phyloP scores from a whole-genome alignment of 2,797 vertebrate species.

The Sardinella longiceps region DNA sequence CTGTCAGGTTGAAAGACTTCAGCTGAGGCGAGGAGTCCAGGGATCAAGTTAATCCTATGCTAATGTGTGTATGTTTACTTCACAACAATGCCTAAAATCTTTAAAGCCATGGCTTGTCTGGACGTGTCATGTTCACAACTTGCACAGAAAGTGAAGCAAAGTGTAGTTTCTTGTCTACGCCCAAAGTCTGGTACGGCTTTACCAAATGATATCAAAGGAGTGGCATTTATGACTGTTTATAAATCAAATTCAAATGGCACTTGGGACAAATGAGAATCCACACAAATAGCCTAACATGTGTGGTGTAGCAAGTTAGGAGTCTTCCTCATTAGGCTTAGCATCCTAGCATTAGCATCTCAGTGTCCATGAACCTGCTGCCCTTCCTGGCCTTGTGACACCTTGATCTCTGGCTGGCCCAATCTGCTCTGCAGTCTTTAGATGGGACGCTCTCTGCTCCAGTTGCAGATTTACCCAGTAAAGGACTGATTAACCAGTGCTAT shows the following conservation, averaged over 20 bases:
- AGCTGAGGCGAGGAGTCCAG: neutral
- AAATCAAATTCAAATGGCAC: too few species aligned
- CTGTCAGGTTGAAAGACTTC: neutral
- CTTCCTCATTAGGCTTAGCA: neutral
- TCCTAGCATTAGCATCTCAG: too few species aligned
- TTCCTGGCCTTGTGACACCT: neutral
- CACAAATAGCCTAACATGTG: neutral
- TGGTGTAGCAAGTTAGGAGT: neutral
- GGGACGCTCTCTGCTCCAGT: neutral
- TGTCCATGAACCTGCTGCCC: neutral
- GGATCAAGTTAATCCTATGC: neutral
- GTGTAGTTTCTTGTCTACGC: too few species aligned
- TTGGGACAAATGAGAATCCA: too few species aligned
- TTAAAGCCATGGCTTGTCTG: too few species aligned
- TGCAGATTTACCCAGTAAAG: neutral
- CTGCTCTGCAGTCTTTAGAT: neutral
- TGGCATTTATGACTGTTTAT: too few species aligned
- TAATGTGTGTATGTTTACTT: neutral
- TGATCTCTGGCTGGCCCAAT: neutral
- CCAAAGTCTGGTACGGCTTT: too few species aligned
- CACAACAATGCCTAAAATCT: too few species aligned
- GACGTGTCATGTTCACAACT: too few species aligned
- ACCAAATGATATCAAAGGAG: too few species aligned
- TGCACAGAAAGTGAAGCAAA: too few species aligned
- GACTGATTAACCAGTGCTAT: constrained; percentile 9